These are phyloP conservation scores for Merodon equestris DNA, from an alignment of 2,888 invertebrate species.

Conservation along the genomic window DNA sequence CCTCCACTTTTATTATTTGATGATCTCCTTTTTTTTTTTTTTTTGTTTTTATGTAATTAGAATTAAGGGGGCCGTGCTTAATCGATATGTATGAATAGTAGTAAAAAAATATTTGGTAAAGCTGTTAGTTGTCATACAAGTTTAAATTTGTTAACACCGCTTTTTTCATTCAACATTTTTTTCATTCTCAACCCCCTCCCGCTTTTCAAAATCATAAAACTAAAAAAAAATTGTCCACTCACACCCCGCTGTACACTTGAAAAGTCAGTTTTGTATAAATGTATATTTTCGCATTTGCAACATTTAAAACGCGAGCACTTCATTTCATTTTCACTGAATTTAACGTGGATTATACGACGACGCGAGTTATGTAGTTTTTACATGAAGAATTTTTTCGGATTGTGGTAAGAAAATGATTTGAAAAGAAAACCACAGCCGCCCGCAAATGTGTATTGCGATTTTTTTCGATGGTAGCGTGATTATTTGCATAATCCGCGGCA, in stretches of 20 bases:
- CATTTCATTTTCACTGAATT: conserved; percentile 43
- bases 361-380: conserved; percentile 20
- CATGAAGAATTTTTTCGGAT: conserved; percentile 46
- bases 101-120: conserved; percentile 40
- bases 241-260: conserved; percentile 30
- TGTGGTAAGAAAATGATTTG: conserved; percentile 26
- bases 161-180: conserved; percentile 64
- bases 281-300: conserved; percentile 26
- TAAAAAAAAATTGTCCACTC: conserved; percentile 30
- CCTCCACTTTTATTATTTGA: conserved; percentile 6
- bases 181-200: conserved; percentile 35
- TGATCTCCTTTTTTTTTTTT: conserved; percentile 15
- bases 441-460: conserved; percentile 66
- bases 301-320: conserved; percentile 31
- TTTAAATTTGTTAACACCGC: conserved; percentile 54
- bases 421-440: conserved; percentile 63
- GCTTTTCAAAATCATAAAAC: conserved; percentile 14
- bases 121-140: conserved; percentile 59
- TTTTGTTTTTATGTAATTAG: conserved; percentile 54
- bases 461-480: conserved; percentile 28
- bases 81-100: conserved; percentile 57
- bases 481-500: conserved; percentile 46
- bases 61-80: conserved; percentile 39
- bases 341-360: conserved; percentile 7
- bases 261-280: conserved; percentile 32